Conservation (phyloP, 2,888 invertebrate genomes). For the Homarus gammarus region DNA sequence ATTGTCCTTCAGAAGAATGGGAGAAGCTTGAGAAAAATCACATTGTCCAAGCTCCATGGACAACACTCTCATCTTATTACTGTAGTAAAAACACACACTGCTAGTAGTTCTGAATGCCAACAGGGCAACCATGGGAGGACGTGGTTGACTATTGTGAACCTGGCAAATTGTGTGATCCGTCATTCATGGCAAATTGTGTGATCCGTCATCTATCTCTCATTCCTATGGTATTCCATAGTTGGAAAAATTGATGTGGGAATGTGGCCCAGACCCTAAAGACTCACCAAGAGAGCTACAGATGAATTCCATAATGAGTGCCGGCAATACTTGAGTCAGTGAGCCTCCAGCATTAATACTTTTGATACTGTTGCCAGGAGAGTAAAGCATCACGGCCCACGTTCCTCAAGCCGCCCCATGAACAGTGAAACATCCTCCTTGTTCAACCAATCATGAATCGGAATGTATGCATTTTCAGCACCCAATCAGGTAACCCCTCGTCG, state of each 20-base stretch:
- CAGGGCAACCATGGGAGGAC: slow-evolving; percentile 5
- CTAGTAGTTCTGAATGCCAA: slow-evolving; percentile 13
- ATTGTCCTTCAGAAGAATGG: slow-evolving; percentile 37
- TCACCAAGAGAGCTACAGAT: slow-evolving; percentile 12
- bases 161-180: slow-evolving; percentile 15
- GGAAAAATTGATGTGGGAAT: background rate
- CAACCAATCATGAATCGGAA: slow-evolving; percentile 26
- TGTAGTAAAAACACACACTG: slow-evolving; percentile 15
- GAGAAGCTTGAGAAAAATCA: slow-evolving; percentile 49
- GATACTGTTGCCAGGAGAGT: slow-evolving; percentile 22
- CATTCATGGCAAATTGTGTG: slow-evolving; percentile 23
- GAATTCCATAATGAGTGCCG: slow-evolving; percentile 19
- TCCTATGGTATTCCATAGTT: slow-evolving; percentile 14
- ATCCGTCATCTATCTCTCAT: slow-evolving; percentile 25
- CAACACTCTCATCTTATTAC: slow-evolving; percentile 33
- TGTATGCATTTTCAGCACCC: slow-evolving; percentile 14
- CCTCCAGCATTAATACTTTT: slow-evolving; percentile 3
- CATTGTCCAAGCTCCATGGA: slow-evolving; percentile 33
- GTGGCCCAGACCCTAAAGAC: slow-evolving; percentile 4
- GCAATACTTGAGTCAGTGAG: slow-evolving; percentile 13
- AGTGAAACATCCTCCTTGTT: background rate
- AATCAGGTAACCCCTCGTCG: slow-evolving; percentile 24
- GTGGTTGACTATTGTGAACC: background rate
- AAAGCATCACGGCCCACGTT: slow-evolving; percentile 19
- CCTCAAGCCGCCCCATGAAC: slow-evolving; percentile 9